phyloP scores from a whole-genome alignment of 2,888 invertebrate species.

The Ecliptopera silaceata region DNA sequence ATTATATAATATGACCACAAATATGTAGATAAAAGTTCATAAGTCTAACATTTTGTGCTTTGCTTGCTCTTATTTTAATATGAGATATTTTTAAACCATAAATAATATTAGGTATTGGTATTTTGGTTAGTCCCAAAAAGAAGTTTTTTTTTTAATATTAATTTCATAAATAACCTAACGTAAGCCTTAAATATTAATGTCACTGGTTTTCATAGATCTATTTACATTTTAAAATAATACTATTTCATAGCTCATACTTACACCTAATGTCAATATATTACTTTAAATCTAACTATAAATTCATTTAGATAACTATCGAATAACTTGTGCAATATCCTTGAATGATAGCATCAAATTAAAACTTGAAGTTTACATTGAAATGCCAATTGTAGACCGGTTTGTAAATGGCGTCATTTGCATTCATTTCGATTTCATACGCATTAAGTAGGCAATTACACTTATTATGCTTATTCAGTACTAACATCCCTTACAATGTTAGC shows the following conservation, averaged over 20 bases:
- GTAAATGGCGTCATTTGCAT: constrained; percentile 13
- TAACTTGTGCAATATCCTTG: constrained; percentile 24
- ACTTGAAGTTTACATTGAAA: not conserved
- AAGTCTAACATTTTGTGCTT: too few species aligned
- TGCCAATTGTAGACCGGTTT: constrained; percentile 18
- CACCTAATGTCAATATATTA: constrained; percentile 32
- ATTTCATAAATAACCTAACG: not conserved
- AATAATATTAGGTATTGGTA: too few species aligned
- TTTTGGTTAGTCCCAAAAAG: constrained; percentile 8
- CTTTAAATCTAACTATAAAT: constrained; percentile 24
- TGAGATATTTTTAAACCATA: too few species aligned
- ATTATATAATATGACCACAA: too few species aligned
- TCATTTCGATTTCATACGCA: not conserved
- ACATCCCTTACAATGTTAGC: not conserved
- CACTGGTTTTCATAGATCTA: constrained; percentile 17
- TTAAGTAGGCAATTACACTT: not conserved
- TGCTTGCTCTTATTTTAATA: too few species aligned
- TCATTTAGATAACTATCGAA: constrained; percentile 40
- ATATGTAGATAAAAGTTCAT: too few species aligned
- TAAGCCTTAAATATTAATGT: constrained; percentile 3
- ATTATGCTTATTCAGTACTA: not conserved
- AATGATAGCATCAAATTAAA: constrained; percentile 1
- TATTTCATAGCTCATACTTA: constrained; percentile 29
- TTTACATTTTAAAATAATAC: constrained; percentile 13
- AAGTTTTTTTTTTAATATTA: not conserved